Percentiles rank a stretch among this genome's conserved stretches.
phyloP scores from a whole-genome alignment of 2,113 vertebrate species.

The Mus spicilegus region DNA sequence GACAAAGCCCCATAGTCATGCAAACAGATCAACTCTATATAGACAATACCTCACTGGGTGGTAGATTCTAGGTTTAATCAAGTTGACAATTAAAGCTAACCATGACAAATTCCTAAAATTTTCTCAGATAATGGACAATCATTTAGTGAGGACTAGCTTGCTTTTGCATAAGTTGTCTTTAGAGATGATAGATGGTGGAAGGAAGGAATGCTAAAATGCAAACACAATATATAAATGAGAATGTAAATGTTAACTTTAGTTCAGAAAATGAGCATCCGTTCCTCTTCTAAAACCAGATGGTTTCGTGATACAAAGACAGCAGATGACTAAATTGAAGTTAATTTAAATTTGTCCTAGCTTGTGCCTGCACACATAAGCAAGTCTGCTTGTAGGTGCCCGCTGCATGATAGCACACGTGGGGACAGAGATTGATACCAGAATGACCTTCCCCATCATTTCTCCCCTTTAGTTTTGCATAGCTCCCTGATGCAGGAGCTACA shows the following conservation, averaged over 20 bases:
- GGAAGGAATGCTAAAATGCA: background rate
- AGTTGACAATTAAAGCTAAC: background rate
- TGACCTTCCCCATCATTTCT: background rate
- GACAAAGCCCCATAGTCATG: background rate
- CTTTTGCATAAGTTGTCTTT: background rate
- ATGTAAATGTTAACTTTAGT: background rate
- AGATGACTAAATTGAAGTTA: background rate
- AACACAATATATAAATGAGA: background rate
- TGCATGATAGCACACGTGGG: background rate
- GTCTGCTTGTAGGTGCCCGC: too few species aligned
- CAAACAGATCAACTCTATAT: background rate
- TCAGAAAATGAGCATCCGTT: background rate
- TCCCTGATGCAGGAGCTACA: too few species aligned
- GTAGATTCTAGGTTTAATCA: background rate
- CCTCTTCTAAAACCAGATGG: background rate
- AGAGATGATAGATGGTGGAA: background rate
- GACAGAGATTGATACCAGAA: background rate
- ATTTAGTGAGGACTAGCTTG: background rate
- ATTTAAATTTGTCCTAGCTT: background rate
- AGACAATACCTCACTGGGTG: background rate
- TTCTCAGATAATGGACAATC: background rate
- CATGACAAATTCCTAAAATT: background rate
- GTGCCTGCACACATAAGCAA: too few species aligned
- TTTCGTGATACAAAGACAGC: background rate
- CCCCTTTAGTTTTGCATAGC: too few species aligned